Base-by-base conservation (phyloP, 2,113 vertebrate genomes). In the Platysternon megacephalum region DNA sequence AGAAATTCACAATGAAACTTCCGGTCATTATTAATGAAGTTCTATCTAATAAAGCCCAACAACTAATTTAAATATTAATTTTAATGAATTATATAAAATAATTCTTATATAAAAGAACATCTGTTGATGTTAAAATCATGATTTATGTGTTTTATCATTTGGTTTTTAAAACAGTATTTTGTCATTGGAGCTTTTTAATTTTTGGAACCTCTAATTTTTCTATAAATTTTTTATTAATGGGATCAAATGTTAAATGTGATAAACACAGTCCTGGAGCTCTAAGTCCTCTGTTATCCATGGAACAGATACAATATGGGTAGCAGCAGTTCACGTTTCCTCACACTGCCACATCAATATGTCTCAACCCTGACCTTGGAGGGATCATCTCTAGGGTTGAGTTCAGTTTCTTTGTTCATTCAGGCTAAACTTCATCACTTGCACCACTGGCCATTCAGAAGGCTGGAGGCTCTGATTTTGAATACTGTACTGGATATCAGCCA, bases 361-460 rank as follows among this genome's bases (percentile, higher is more conserved):
- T 68, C 51, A 22, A 0, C 51, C 8, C 5, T 1, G 0, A 2
- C 46, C 68, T 74, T 61, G 44, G 28, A 79, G 48, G 29, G 87
- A 48, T 72, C 56, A 39, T 51, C 26, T 55, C 78, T 26, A n/a
- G 53, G 51, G 22, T 68, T 68, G 42, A 4, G n/a, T 49, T 78
- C 0, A 0, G 2, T 11, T 39, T 76, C 26, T 39, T 42, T 44
- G 28, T 16, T 51, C 49, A 74, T 26, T 52, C 46, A 85, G 29
- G 49, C 28, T 61, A 46, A 85, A 56, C 42, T 55, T 87, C 76
- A 58, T 88, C 53, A 46, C 68, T 81, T 39, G 46, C 2, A 14
- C 35, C 0, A 0, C 42, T 58, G 76, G 58, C 61, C 35, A 6
- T n/a, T 49, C 42, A 21, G 53, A 16, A 76, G n/a, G 53, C 53